phyloP scores from a whole-genome alignment of 2,797 vertebrate genomes.

The Picus viridis region DNA sequence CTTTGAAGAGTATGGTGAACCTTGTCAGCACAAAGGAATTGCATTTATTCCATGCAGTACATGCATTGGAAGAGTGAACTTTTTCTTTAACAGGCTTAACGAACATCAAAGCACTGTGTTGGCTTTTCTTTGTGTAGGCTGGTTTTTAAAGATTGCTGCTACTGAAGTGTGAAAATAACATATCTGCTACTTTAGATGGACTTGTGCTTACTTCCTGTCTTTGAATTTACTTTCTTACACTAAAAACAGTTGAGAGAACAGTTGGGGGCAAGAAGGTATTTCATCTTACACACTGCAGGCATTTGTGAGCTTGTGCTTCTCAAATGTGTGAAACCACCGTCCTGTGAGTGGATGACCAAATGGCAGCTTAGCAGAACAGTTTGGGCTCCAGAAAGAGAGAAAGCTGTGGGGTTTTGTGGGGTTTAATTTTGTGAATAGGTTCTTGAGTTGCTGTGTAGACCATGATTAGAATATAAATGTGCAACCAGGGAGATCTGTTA shows the following conservation, averaged over 20 bases:
- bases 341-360: neutral
- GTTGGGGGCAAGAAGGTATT: neutral
- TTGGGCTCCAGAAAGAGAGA: neutral
- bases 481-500: neutral
- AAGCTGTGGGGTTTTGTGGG: neutral
- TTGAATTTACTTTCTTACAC: neutral
- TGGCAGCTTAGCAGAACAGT: neutral
- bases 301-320: neutral
- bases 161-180: neutral
- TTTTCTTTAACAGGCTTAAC: neutral
- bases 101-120: neutral
- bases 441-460: neutral
- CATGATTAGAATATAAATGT: neutral
- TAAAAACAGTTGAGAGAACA: neutral
- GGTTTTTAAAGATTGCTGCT: neutral
- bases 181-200: rapidly evolving
- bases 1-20: neutral
- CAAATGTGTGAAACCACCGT: neutral
- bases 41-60: neutral
- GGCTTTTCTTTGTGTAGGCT: neutral
- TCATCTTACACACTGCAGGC: rapidly evolving
- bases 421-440: neutral
- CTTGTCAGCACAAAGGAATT: neutral
- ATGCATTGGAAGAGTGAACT: neutral
- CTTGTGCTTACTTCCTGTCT: neutral